Conservation (phyloP, 1,140 invertebrate genomes). For the Atopsyche davidsoni region DNA sequence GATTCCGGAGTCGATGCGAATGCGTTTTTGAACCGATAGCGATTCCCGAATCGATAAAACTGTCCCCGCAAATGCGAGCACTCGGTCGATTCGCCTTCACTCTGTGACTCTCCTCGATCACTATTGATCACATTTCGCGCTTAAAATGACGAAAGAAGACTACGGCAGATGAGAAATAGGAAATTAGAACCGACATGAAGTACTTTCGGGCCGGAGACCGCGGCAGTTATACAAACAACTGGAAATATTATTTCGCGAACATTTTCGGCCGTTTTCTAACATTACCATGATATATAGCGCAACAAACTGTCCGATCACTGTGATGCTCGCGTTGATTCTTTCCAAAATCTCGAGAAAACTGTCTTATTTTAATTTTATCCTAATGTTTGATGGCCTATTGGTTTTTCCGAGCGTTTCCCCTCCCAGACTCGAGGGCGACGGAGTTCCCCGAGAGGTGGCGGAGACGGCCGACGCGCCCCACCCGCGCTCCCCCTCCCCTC, state of each 20-base stretch:
- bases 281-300: neutral
- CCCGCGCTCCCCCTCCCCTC: slow-evolving; percentile 17
- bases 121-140: too few species aligned
- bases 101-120: too few species aligned
- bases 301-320: neutral
- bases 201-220: neutral
- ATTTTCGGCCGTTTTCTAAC: neutral
- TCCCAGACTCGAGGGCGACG: slow-evolving; percentile 17
- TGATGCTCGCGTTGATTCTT: slow-evolving; percentile 4
- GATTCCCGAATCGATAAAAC: neutral
- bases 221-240: neutral
- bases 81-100: too few species aligned
- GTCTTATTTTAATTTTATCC: slow-evolving; percentile 17
- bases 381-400: slow-evolving; percentile 26
- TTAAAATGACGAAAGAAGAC: too few species aligned
- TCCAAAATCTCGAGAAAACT: slow-evolving; percentile 12
- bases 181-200: neutral
- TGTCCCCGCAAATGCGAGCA: neutral
- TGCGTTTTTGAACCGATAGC: neutral
- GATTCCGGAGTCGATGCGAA: neutral
- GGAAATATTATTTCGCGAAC: neutral
- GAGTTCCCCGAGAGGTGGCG: slow-evolving; percentile 9
- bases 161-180: too few species aligned
- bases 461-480: slow-evolving; percentile 16
- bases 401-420: slow-evolving; percentile 25